Evolutionary conservation across 2,113 vertebrate species (phyloP), one percentile per base, ranked within the genome.

Genomic region (Cygnus atratus): DNA sequence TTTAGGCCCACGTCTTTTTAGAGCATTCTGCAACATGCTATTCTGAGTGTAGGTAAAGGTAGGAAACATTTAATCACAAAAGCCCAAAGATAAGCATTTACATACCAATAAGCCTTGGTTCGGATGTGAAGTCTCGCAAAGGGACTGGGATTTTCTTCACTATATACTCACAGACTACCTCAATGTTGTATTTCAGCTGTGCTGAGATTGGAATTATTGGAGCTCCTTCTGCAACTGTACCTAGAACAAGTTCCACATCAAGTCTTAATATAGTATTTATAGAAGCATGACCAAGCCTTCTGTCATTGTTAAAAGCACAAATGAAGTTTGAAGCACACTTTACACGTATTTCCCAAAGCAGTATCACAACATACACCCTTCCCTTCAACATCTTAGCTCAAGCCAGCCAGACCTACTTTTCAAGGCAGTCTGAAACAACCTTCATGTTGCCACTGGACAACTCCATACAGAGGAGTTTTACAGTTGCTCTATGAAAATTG

Each of bases 121-220:
- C 99, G 13, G 99, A 99, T n/a, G 95, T 99, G 97, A 99, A 99
- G 97, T 99, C 99, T 97, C 99, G 98, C 87, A 99, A 35, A 62
- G 99, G 99, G 63, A 99, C 99, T 0, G 99, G 99, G 96, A 99
- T 99, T 98, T 99, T 99, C 93, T 99, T 99, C 88, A 99, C 99
- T 94, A 99, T 99, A 96, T 99, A 99, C 93, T 99, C 99, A 5
- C 99, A 99, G 71, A 99, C 99, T 77, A 99, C 99, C 98, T 99
- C 99, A 77, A 99, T 99, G 98, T 99, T 99, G 96, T 99, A 99
- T 83, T 99, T 99, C 46, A 99, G 54, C 97, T 99, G 99, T 55
- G 99, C 99, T 2, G 99, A 99, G 96, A 99, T 99, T 52, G 99
- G 99, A 97, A 99, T 99, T 97, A 99, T 99, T 78, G 99, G 99